Evolutionary conservation across 2,888 invertebrate species (phyloP).

Genomic region (Azorinus chamasolen): DNA sequence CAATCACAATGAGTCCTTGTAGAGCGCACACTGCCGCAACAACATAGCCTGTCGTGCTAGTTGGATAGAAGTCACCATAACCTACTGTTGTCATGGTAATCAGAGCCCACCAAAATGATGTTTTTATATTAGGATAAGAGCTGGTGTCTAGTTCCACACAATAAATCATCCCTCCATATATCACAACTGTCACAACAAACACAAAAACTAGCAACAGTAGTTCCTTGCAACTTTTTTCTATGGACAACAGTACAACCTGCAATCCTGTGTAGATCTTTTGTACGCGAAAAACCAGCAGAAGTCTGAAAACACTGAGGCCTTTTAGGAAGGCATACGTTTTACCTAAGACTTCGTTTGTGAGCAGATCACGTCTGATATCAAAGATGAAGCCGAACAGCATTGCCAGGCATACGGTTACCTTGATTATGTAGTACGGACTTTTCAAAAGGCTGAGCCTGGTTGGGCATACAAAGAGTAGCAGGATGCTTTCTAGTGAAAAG

Average conservation of each 20-base stretch:
- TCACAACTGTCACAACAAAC: constrained; percentile 69
- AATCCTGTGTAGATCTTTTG: constrained; percentile 73
- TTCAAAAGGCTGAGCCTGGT: constrained; percentile 54
- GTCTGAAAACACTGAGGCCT: constrained; percentile 64
- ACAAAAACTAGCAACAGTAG: constrained; percentile 69
- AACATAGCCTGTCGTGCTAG: constrained; percentile 68
- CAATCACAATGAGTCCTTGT: constrained; percentile 73
- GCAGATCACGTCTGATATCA: constrained; percentile 36
- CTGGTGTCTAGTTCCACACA: constrained; percentile 69
- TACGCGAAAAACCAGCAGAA: constrained; percentile 71
- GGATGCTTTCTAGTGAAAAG: constrained; percentile 71
- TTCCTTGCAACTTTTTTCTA: constrained; percentile 68
- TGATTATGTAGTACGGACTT: constrained; percentile 64
- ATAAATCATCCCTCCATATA: constrained; percentile 74
- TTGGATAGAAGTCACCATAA: constrained; percentile 77
- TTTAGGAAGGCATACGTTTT: constrained; percentile 63
- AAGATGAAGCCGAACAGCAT: constrained; percentile 61
- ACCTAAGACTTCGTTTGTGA: constrained; percentile 29
- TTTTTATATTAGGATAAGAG: constrained; percentile 62
- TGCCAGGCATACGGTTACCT: constrained; percentile 59
- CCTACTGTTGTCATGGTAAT: constrained; percentile 79
- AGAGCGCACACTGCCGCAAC: constrained; percentile 75
- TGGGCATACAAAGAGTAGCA: constrained; percentile 69
- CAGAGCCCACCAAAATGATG: constrained; percentile 75
- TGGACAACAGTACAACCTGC: constrained; percentile 70